These are phyloP conservation scores for Panzeria rudis DNA, from an alignment of 2,888 invertebrate species.

Conservation along the genomic window DNA sequence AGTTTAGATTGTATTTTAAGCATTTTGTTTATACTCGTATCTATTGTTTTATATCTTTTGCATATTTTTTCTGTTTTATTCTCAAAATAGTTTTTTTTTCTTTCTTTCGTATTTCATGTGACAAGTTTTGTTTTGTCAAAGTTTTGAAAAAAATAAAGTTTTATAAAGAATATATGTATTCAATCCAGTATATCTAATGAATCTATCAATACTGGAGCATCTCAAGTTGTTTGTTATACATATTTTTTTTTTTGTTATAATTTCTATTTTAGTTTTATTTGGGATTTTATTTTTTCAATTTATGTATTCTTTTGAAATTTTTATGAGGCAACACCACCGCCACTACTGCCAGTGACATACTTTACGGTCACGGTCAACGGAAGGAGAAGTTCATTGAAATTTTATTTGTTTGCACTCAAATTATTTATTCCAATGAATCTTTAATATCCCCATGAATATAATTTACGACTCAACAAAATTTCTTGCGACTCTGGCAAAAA, in stretches of 20 bases:
- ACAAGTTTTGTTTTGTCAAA: not conserved
- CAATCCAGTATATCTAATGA: not conserved
- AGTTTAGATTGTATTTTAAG: slow-evolving; percentile 3
- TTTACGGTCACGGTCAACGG: slow-evolving; percentile 36
- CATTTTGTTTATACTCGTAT: not conserved
- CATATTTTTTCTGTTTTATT: not conserved
- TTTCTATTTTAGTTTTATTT: slow-evolving; percentile 6
- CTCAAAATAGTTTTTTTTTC: not conserved
- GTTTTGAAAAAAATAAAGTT: not conserved
- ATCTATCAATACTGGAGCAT: slow-evolving; percentile 34
- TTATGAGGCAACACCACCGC: not conserved
- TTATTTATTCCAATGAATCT: slow-evolving; percentile 2
- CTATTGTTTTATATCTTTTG: not conserved
- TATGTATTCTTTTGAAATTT: slow-evolving; percentile 6
- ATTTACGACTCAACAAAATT: not conserved
- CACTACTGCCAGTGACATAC: slow-evolving; percentile 11
- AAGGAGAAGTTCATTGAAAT: slow-evolving; percentile 23
- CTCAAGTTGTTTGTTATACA: not conserved
- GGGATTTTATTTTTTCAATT: not conserved
- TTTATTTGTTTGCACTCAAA: slow-evolving; percentile 3
- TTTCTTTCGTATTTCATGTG: not conserved
- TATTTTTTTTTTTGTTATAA: not conserved
- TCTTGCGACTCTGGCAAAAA: not conserved
- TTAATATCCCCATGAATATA: slow-evolving; percentile 8
- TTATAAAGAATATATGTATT: no score